Base-by-base conservation (phyloP, 2,888 invertebrate species). In the Gymnoscelis rufifasciata region DNA sequence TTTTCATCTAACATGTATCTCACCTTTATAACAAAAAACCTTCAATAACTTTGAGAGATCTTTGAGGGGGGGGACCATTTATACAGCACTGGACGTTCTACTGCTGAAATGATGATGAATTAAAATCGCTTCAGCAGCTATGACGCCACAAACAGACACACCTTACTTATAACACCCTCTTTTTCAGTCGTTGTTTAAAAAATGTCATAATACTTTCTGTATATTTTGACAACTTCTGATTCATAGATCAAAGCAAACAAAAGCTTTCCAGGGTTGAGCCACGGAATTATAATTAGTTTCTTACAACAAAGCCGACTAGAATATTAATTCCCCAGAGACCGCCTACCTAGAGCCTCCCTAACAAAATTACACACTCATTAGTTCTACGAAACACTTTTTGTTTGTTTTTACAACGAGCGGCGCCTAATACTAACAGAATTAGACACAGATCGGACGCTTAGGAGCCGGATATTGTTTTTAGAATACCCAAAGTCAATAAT, bases 321-420 rank as follows among this genome's bases (percentile, higher is more conserved):
- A 70, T 72, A 73, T 77, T 74, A 75, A 74, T 77, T 70, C 39
- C 11, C 57, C 46, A 37, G 44, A 69, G 77, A 77, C 80, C 83
- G 82, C 81, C 83, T 79, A 74, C 81, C 73, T 69, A 70, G 78
- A 78, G 71, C 73, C 71, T 78, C 68, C 69, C 78, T 82, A 79
- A 83, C 78, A 50, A 74, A 78, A 83, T 86, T 83, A 83, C 74
- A 83, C 83, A 82, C 83, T 78, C 78, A 83, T 86, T 83, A 83
- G 83, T 84, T 83, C 83, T 76, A 82, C 71, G 64, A 68, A 71
- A 74, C 69, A 69, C 79, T 79, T 80, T 80, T 79, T 79, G 72
- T 84, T 84, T 78, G 71, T 82, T 83, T 83, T 82, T 77, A 74
- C 66, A 59, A 61, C 68, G 68, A 59, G 68, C 70, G 83, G 81